Evolutionary conservation across 2,888 invertebrate species (phyloP).

Genomic region (Spatulosminthurus flaviceps): DNA sequence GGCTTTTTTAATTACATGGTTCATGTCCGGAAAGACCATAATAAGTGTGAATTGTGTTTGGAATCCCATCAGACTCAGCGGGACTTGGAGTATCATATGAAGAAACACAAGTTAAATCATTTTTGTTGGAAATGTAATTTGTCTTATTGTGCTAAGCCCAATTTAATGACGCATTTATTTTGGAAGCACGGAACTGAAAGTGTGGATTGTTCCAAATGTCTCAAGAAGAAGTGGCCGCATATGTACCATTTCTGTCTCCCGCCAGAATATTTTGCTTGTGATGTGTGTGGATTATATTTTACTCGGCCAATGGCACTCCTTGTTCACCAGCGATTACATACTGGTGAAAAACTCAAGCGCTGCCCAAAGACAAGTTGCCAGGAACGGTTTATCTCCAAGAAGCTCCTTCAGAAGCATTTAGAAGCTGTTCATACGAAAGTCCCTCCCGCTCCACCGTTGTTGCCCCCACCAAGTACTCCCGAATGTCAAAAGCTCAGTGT

Average conservation of each 20-base stretch:
- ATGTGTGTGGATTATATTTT: slow-evolving; percentile 81
- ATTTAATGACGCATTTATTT: slow-evolving; percentile 87
- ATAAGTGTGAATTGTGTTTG: slow-evolving; percentile 86
- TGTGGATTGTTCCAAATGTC: slow-evolving; percentile 82
- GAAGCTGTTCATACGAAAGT: slow-evolving; percentile 50
- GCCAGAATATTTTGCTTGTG: slow-evolving; percentile 80
- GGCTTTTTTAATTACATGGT: slow-evolving; percentile 89
- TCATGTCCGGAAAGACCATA: slow-evolving; percentile 83
- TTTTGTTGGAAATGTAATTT: slow-evolving; percentile 88
- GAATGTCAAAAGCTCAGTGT: neutral
- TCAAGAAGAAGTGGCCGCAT: slow-evolving; percentile 91
- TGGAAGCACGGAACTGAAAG: slow-evolving; percentile 94
- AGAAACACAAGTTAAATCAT: slow-evolving; percentile 89
- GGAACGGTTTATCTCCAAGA: slow-evolving; percentile 83
- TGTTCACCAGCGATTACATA: slow-evolving; percentile 84
- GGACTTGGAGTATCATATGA: slow-evolving; percentile 84
- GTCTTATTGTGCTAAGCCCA: slow-evolving; percentile 85
- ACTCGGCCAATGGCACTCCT: slow-evolving; percentile 80
- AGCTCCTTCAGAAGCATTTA: slow-evolving; percentile 77
- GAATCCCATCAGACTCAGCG: slow-evolving; percentile 83
- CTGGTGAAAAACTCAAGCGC: slow-evolving; percentile 75
- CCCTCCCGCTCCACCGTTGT: slow-evolving; percentile 37
- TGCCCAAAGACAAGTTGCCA: slow-evolving; percentile 75
- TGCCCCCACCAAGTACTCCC: neutral
- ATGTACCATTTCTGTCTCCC: slow-evolving; percentile 91